Conservation (phyloP, 2,888 invertebrate genomes). For the Tenthredo distinguenda region DNA sequence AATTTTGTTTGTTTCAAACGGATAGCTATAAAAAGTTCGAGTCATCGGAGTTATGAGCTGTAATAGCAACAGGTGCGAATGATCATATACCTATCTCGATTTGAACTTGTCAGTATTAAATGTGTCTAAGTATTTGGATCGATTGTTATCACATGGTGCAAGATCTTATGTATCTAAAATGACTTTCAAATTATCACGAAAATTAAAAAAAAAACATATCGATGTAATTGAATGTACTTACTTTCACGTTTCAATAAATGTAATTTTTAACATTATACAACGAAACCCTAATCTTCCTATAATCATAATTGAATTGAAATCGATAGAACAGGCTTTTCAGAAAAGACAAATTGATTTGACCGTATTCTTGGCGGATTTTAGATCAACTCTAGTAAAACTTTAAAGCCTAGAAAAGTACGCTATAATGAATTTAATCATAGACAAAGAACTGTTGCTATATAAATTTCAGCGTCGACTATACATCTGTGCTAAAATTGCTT, state of each 20-base stretch:
- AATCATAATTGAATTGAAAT: neutral
- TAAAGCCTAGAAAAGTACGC: no score
- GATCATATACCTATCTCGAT: neutral
- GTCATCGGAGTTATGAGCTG: neutral
- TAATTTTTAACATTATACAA: constrained; percentile 1
- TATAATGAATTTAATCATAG: no score
- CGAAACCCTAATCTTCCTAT: neutral
- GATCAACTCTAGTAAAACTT: no score
- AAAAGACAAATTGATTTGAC: neutral
- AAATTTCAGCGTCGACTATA: no score
- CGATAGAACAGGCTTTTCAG: neutral
- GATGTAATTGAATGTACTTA: constrained; percentile 31
- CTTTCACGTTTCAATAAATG: constrained; percentile 21
- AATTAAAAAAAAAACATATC: constrained; percentile 19
- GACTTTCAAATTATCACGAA: neutral
- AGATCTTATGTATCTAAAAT: neutral
- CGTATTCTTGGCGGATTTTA: no score
- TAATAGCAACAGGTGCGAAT: neutral
- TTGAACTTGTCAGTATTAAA: constrained; percentile 10
- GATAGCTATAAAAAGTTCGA: neutral
- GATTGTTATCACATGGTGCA: neutral
- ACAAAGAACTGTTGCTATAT: no score
- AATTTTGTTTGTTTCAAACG: constrained; percentile 14
- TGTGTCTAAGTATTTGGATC: neutral
- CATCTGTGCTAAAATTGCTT: no score